These are phyloP conservation scores for Congeria kusceri DNA, from an alignment of 2,888 invertebrate species.

Conservation along the genomic window DNA sequence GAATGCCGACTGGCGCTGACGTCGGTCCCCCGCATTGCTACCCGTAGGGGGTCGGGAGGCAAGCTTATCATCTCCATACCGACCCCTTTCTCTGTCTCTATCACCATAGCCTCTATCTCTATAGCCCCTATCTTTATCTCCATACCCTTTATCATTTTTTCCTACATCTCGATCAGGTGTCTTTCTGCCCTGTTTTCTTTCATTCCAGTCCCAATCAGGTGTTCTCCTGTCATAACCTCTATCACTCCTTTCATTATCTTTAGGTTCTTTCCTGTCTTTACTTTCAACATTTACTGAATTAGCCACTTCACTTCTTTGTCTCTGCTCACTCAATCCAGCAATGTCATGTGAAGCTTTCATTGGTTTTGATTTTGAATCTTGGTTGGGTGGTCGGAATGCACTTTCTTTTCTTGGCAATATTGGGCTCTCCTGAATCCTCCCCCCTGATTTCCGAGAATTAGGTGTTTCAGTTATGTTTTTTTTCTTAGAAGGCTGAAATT, in stretches of 20 bases:
- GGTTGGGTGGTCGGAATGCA: constrained; percentile 69
- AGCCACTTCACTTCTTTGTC: neutral
- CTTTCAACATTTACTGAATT: neutral
- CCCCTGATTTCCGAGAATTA: constrained; percentile 21
- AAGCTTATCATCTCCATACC: constrained; percentile 39
- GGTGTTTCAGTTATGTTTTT: neutral
- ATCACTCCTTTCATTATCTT: neutral
- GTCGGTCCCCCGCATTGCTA: constrained; percentile 20
- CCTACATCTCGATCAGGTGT: constrained; percentile 33
- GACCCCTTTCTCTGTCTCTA: constrained; percentile 34
- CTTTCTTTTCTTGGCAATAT: constrained; percentile 71
- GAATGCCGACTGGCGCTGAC: constrained; percentile 67
- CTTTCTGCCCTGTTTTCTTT: constrained; percentile 25
- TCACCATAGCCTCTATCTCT: constrained; percentile 20
- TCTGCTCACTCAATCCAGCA: constrained; percentile 29
- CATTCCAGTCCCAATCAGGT: constrained; percentile 43
- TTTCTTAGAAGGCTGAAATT: constrained; percentile 11
- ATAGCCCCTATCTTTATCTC: constrained; percentile 15
- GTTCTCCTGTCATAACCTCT: constrained; percentile 34
- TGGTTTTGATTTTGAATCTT: constrained; percentile 46
- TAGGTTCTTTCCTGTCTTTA: neutral
- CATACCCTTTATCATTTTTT: neutral
- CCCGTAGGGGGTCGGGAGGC: constrained; percentile 58
- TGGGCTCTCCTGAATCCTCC: constrained; percentile 61
- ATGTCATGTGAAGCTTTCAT: constrained; percentile 58